Evolutionary conservation across 2,888 invertebrate genomes (phyloP).

Genomic region (Heteropelma amictum): DNA sequence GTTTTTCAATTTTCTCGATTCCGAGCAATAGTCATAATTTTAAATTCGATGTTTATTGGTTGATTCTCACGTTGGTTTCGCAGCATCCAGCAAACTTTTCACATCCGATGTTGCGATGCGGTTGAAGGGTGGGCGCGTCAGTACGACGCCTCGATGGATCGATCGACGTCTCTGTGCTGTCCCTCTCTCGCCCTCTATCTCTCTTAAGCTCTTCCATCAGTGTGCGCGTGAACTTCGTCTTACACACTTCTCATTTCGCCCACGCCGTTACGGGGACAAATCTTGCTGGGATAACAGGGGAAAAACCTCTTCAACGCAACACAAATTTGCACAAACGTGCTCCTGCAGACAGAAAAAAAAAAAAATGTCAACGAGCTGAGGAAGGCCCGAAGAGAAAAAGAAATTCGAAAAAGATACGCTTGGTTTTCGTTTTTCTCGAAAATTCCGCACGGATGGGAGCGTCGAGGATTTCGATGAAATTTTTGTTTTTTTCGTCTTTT

Average conservation of each 20-base stretch:
- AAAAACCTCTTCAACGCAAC: background rate
- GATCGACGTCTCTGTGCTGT: constrained; percentile 63
- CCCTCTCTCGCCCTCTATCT: constrained; percentile 53
- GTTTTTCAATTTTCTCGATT: too few species aligned
- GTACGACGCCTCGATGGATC: constrained; percentile 71
- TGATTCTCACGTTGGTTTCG: background rate
- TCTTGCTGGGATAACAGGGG: constrained; percentile 1
- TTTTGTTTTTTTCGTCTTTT: background rate
- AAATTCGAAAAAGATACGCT: background rate
- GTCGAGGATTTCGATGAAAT: constrained; percentile 4
- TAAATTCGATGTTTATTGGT: constrained; percentile 1
- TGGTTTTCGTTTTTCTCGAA: background rate
- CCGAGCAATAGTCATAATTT: background rate
- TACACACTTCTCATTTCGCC: constrained; percentile 9
- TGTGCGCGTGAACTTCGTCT: background rate
- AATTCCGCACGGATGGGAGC: background rate
- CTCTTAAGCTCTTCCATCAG: constrained; percentile 33
- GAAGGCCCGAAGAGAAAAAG: too few species aligned
- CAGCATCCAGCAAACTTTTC: constrained; percentile 47
- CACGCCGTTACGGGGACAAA: constrained; percentile 5
- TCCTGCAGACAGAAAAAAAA: constrained; percentile 19
- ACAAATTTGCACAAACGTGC: constrained; percentile 25
- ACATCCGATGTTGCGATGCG: constrained; percentile 61
- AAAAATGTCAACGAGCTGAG: too few species aligned
- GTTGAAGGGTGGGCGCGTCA: constrained; percentile 62